Evolutionary conservation across 2,888 invertebrate genomes (phyloP).

Genomic region (Diaprepes abbreviatus): DNA sequence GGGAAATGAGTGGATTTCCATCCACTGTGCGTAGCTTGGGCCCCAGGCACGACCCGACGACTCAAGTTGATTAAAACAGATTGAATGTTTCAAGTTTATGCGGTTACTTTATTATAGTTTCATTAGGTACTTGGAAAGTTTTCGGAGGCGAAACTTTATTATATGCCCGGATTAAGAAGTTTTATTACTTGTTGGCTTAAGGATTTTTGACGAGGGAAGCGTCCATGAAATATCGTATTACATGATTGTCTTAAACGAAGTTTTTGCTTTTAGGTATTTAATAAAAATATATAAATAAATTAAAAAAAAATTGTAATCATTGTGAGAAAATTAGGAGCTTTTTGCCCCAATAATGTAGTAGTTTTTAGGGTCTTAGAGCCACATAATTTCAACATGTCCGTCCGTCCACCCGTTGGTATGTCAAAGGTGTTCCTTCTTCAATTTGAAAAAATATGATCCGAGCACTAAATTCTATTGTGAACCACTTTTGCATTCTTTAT

Average conservation of each 20-base stretch:
- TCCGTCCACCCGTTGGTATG: too few relatives aligned
- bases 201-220: conserved; percentile 26
- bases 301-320: too few relatives aligned
- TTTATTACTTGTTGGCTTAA: conserved; percentile 46
- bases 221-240: conserved; percentile 12
- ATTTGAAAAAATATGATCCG: too few relatives aligned
- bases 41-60: conserved; percentile 66
- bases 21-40: conserved; percentile 48
- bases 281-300: too few relatives aligned
- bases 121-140: conserved; percentile 62
- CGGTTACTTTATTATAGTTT: conserved; percentile 65
- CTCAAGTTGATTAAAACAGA: conserved; percentile 69
- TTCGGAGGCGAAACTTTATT: conserved; percentile 48
- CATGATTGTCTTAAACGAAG: conserved; percentile 11
- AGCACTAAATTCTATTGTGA: too few relatives aligned
- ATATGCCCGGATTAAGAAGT: conserved; percentile 48
- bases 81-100: conserved; percentile 68
- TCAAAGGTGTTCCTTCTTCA: too few relatives aligned
- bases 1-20: not conserved
- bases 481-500: too few relatives aligned
- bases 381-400: too few relatives aligned
- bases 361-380: too few relatives aligned
- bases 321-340: too few relatives aligned
- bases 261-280: not conserved
- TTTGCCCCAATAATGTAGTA: too few relatives aligned